These are phyloP conservation scores for Calliphora vicina DNA, from an alignment of 1,140 invertebrate species.

Conservation along the genomic window DNA sequence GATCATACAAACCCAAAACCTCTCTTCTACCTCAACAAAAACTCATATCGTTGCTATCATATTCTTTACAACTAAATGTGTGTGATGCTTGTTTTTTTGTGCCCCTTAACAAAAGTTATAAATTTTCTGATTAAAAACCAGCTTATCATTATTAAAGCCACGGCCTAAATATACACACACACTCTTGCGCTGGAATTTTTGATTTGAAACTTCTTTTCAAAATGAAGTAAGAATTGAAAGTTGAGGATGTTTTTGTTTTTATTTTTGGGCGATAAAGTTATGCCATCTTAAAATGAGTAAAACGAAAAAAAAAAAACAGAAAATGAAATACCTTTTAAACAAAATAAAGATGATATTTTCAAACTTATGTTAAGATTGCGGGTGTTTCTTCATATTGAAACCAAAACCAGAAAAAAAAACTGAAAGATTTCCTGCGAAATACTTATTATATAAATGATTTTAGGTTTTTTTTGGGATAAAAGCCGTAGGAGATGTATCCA, in stretches of 20 bases:
- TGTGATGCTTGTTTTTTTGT: not conserved
- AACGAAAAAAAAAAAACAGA: not conserved
- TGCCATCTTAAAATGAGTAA: not conserved
- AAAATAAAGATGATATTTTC: not conserved
- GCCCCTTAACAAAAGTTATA: conserved; percentile 47
- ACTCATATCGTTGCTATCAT: not conserved
- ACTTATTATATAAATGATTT: conserved; percentile 53
- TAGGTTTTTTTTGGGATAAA: conserved; percentile 36
- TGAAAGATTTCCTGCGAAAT: conserved; percentile 62
- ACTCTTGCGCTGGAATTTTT: not conserved
- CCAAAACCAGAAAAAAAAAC: not conserved
- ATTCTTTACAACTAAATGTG: not conserved
- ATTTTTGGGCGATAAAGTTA: no score
- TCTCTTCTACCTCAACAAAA: not conserved
- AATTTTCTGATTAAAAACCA: conserved; percentile 63
- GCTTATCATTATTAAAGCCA: conserved; percentile 61
- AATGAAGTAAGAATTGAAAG: not conserved
- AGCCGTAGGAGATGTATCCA: conserved; percentile 14
- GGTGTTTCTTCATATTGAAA: conserved; percentile 17
- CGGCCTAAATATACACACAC: not conserved
- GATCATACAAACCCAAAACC: not conserved
- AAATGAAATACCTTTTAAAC: not conserved
- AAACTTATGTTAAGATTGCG: conserved; percentile 12
- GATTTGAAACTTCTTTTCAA: not conserved
- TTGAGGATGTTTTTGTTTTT: no score